These are phyloP conservation scores for Dryobotodes eremita DNA, from an alignment of 2,888 invertebrate species.

Conservation along the genomic window DNA sequence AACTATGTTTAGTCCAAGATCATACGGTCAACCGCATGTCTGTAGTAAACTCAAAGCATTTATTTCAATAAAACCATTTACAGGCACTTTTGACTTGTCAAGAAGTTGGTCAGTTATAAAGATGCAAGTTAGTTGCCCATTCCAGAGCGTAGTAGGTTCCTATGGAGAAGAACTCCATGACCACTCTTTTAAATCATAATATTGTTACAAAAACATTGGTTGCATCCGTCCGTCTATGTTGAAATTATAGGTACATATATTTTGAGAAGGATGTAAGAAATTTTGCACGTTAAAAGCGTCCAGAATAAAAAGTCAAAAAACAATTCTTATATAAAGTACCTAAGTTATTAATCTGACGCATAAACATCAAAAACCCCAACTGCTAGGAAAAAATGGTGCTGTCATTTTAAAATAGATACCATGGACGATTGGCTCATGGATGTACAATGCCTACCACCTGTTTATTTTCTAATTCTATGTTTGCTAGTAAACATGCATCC, in stretches of 20 bases:
- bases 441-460: neutral
- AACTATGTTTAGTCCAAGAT: neutral
- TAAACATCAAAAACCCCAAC: neutral
- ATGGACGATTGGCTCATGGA: neutral
- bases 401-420: neutral
- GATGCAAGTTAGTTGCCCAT: too few relatives aligned
- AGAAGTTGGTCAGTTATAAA: too few relatives aligned
- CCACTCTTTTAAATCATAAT: too few relatives aligned
- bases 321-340: too few relatives aligned
- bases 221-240: neutral
- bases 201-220: too few relatives aligned
- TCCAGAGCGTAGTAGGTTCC: too few relatives aligned
- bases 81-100: too few relatives aligned
- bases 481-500: conserved; percentile 13
- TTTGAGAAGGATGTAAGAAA: neutral
- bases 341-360: neutral
- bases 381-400: neutral
- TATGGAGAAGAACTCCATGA: too few relatives aligned
- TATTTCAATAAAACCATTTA: too few relatives aligned
- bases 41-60: neutral
- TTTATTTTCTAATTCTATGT: neutral
- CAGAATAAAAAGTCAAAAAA: neutral
- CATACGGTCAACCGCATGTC: neutral
- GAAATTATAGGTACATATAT: neutral
- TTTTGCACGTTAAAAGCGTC: neutral